phyloP scores from a whole-genome alignment of 2,888 invertebrate genomes.

The Yponomeuta plumbellus region DNA sequence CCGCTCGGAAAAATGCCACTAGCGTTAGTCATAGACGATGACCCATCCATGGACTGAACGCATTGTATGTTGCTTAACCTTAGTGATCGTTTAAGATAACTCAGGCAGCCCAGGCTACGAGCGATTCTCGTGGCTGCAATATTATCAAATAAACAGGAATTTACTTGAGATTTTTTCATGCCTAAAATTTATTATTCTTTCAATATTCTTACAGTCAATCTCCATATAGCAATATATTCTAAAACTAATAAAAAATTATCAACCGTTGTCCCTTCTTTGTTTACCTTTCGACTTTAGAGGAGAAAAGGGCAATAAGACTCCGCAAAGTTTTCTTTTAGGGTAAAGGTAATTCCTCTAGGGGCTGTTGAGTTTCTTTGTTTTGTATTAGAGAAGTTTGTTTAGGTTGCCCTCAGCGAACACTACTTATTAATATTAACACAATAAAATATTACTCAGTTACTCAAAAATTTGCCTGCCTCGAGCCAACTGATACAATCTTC shows the following conservation, averaged over 20 bases:
- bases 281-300: slow-evolving; percentile 37
- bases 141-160: no score
- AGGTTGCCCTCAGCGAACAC: slow-evolving; percentile 45
- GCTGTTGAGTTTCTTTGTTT: slow-evolving; percentile 55
- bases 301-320: slow-evolving; percentile 53
- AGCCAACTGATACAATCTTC: background rate
- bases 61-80: no score
- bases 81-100: no score
- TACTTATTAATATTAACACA: slow-evolving; percentile 48
- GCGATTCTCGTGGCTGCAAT: no score
- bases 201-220: background rate
- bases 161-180: no score
- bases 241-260: slow-evolving; percentile 28
- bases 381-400: slow-evolving; percentile 62
- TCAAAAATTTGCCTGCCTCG: slow-evolving; percentile 22
- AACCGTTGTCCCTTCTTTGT: slow-evolving; percentile 37
- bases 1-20: no score
- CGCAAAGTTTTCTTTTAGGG: slow-evolving; percentile 51
- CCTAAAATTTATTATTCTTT: no score
- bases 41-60: no score
- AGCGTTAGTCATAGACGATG: no score
- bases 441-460: slow-evolving; percentile 45
- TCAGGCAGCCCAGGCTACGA: no score
- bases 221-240: slow-evolving; percentile 22
- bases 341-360: slow-evolving; percentile 57